Evolutionary conservation across 2,888 invertebrate genomes (phyloP), one percentile per base, ranked within the genome.

Genomic region (Callyntrura guangdongensis): DNA sequence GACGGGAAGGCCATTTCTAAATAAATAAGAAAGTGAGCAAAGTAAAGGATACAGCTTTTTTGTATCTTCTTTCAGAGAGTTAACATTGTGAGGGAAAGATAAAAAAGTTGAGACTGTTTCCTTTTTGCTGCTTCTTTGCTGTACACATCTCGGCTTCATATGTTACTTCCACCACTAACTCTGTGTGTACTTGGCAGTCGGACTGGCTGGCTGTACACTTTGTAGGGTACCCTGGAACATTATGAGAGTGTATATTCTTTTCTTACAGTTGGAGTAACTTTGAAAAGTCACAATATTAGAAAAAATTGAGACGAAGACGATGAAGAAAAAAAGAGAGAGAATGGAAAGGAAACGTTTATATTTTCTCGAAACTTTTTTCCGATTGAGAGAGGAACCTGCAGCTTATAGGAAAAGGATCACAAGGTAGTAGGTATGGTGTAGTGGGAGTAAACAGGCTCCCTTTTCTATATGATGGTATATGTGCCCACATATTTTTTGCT

Each of bases 21-120:
- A 36, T 45, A 72, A 72, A 47, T 22, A 74, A 22, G 22, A 45
- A 17, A 72, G 14, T 9, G 47, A 72, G 36, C 17, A 47, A 74
- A 49, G 11, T 47, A 20, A 49, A 74, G 74, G 49, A 74, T 49
- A 14, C 4, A 20, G 47, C 47, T 74, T 74, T 74, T 74, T 74
- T 74, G 45, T 72, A 45, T 74, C 45, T 22, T 20, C 49, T 20
- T 20, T 36, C 36, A 36, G 36, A 36, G 36, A 49, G 20, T 74
- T 74, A 74, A 36, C 67, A 12, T 25, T 27, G 12, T 20, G 12
- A 12, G 27, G 11, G 22, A 25, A 36, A 36, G 25, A 64, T 14
- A 27, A 27, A 67, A 61, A 61, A 61, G 61, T 61, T 27, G 25
- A 67, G 27, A 2, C 14, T 69, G 27, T 11, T 69, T 45, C 12